Conservation (phyloP, 2,888 invertebrate species). For the Stenichneumon culpator region DNA sequence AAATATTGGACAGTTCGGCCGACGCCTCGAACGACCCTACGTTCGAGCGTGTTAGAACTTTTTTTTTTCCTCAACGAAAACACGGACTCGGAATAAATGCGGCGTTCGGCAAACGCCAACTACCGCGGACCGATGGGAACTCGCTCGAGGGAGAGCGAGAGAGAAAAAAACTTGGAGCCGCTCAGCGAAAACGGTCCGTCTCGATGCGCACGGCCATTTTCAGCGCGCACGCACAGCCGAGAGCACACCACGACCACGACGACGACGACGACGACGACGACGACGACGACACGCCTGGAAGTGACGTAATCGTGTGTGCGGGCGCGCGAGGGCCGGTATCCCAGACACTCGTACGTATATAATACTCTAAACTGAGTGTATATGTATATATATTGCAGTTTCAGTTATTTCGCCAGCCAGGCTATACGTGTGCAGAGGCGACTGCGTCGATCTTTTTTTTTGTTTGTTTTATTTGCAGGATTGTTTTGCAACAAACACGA, state of each 20-base stretch:
- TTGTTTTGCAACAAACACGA: neutral
- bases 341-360: constrained; percentile 10
- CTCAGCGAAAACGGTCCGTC: constrained; percentile 67
- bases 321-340: constrained; percentile 58
- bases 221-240: constrained; percentile 77
- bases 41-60: neutral
- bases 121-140: constrained; percentile 2
- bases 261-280: constrained; percentile 29
- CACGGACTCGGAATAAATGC: constrained; percentile 11
- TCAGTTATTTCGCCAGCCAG: neutral
- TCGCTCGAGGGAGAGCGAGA: constrained; percentile 9
- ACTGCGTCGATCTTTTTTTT: neutral
- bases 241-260: constrained; percentile 26
- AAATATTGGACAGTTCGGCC: constrained; percentile 15
- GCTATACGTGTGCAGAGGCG: neutral
- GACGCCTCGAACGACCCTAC: constrained; percentile 23
- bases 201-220: constrained; percentile 82
- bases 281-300: constrained; percentile 84
- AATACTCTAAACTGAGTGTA: neutral
- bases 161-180: constrained; percentile 18
- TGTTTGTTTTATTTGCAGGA: neutral
- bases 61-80: constrained; percentile 7
- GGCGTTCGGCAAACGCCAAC: neutral
- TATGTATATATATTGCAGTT: neutral
- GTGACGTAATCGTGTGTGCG: constrained; percentile 82